Evolutionary conservation across 1,140 invertebrate species (phyloP).

Genomic region (Trichoplusia ni): DNA sequence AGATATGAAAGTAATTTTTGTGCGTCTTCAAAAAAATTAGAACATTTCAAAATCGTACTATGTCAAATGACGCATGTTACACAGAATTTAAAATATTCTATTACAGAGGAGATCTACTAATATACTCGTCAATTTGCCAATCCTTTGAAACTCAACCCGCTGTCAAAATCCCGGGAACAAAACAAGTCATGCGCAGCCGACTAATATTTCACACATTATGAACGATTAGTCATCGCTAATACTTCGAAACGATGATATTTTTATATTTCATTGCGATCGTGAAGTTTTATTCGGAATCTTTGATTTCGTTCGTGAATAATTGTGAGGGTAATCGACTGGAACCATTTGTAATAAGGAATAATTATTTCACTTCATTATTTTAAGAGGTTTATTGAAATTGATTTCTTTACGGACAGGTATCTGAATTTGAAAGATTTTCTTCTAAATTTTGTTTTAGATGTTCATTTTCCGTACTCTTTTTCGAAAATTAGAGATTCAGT

Average conservation of each 20-base stretch:
- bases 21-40: too few relatives aligned
- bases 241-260: background rate
- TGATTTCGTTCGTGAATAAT: background rate
- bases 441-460: too few relatives aligned
- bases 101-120: background rate
- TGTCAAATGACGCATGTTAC: background rate
- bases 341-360: too few relatives aligned
- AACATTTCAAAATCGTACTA: background rate
- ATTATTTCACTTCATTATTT: too few relatives aligned
- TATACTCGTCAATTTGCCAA: background rate
- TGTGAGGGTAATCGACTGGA: background rate
- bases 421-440: too few relatives aligned
- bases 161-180: background rate
- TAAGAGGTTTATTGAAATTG: too few relatives aligned
- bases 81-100: too few relatives aligned
- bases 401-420: too few relatives aligned
- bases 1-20: too few relatives aligned
- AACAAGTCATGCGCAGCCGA: background rate
- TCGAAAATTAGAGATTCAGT: too few relatives aligned
- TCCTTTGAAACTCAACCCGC: background rate
- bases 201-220: background rate
- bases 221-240: conserved; percentile 13
- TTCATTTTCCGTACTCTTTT: too few relatives aligned
- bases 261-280: background rate
- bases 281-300: background rate